Percentiles rank a stretch among this genome's conserved stretches.
phyloP scores from a whole-genome alignment of 2,888 invertebrate genomes.

The Tinea pellionella region DNA sequence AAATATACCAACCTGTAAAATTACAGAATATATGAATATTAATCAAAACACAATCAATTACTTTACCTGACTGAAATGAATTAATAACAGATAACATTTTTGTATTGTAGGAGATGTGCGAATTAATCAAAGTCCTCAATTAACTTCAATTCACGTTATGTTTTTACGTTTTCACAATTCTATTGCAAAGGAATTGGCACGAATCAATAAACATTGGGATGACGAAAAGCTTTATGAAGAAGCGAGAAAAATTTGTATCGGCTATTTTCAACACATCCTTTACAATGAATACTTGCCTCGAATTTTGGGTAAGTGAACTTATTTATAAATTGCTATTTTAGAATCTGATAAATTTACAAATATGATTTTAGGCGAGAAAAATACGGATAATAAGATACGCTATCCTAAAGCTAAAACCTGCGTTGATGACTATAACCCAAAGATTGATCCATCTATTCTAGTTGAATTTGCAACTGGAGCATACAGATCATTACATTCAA shows the following conservation, averaged over 20 bases:
- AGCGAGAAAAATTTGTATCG: slow-evolving; percentile 68
- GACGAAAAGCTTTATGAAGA: slow-evolving; percentile 75
- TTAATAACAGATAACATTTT: background rate
- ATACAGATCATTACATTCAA: slow-evolving; percentile 72
- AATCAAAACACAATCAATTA: too few relatives aligned
- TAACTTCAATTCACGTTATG: slow-evolving; percentile 69
- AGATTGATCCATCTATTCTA: slow-evolving; percentile 62
- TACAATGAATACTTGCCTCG: slow-evolving; percentile 76
- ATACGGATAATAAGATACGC: slow-evolving; percentile 57
- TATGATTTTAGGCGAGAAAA: slow-evolving; percentile 35
- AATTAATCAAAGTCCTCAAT: slow-evolving; percentile 72
- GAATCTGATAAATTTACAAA: background rate
- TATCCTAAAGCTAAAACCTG: slow-evolving; percentile 52
- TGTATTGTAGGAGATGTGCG: slow-evolving; percentile 62
- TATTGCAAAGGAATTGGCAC: slow-evolving; percentile 57
- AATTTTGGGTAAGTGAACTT: slow-evolving; percentile 56
- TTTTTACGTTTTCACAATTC: slow-evolving; percentile 74
- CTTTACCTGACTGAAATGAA: too few relatives aligned
- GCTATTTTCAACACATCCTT: slow-evolving; percentile 72
- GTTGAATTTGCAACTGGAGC: slow-evolving; percentile 73
- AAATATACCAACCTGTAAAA: too few relatives aligned
- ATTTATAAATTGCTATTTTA: background rate
- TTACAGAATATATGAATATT: too few relatives aligned
- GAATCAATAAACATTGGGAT: slow-evolving; percentile 73
- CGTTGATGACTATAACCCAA: slow-evolving; percentile 69